Evolutionary conservation across 1,140 invertebrate genomes (phyloP), one percentile per base, ranked within the genome.

Genomic region (Tetramorium parvispinum): DNA sequence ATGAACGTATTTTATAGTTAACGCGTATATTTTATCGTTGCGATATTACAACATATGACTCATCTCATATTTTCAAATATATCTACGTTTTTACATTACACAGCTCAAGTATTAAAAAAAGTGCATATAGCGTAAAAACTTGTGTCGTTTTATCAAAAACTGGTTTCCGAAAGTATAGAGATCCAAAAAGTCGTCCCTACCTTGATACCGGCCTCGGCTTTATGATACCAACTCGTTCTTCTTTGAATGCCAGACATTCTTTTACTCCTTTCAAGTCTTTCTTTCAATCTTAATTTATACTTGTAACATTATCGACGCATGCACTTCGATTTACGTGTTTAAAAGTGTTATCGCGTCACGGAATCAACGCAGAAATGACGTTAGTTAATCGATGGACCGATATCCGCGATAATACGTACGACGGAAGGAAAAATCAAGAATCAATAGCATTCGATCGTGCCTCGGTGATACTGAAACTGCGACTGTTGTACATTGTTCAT

Each of bases 221-320:
- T 92, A 46, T 90, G 89, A 78, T 92, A 93, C 92, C 92, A 92
- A 61, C 88, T 92, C 51, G 91, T 89, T 43, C 89, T 90, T 85
- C 91, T 85, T 61, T 92, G 85, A 10, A 93, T 90, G 21, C 86
- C 71, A 37, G 90, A 92, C 88, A 91, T 90, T 86, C 40, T 82
- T 82, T 55, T 24, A 51, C 24, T 61, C 7, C 59, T 70, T 68
- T 27, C 37, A 43, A 21, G 7, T 11, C 5, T n/a, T 46, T 43
- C 27, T 21, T 79, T 68, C 51, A 1, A 40, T 21, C 8, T 1
- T 53, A 51, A 53, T 43, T 57, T 79, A 49, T 57, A 24, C 0
- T 63, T 66, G 32, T 13, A 16, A 55, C 11, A 24, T 11, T 37
- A 21, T 43, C 43, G 2, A 13, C n/a, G 18, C n/a, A 18, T 11